phyloP scores from a whole-genome alignment of 2,113 vertebrate genomes.

The Dascyllus trimaculatus region DNA sequence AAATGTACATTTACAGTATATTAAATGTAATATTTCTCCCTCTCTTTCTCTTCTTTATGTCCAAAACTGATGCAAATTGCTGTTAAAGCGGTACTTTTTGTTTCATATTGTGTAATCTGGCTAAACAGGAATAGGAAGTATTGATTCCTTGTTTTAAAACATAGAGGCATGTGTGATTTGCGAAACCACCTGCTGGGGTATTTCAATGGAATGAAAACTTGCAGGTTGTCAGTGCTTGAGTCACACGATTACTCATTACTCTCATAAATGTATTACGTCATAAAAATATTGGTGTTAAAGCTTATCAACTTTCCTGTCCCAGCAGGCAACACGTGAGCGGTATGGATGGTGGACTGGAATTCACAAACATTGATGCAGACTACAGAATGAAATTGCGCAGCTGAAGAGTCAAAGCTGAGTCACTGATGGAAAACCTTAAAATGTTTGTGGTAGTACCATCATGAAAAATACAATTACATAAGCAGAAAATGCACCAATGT shows the following conservation, averaged over 20 bases:
- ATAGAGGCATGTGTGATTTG: not conserved
- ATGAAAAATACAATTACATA: not conserved
- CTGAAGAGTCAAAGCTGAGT: not conserved
- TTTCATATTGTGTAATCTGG: too few species aligned
- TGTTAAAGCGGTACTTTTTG: too few species aligned
- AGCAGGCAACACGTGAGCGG: too few species aligned
- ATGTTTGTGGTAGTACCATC: not conserved
- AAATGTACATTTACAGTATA: too few species aligned
- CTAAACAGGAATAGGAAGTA: not conserved
- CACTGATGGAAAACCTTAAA: not conserved
- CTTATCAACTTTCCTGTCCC: too few species aligned
- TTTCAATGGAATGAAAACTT: slow-evolving; percentile 27
- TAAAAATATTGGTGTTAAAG: not conserved
- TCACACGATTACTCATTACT: slow-evolving; percentile 2
- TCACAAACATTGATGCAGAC: too few species aligned
- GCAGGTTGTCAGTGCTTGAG: slow-evolving; percentile 6
- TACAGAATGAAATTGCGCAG: not conserved
- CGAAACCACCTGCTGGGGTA: not conserved
- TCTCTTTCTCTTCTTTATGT: too few species aligned
- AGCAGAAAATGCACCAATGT: not conserved
- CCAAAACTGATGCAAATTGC: too few species aligned
- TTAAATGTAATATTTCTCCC: too few species aligned
- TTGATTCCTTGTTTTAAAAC: slow-evolving; percentile 1
- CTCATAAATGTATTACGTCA: not conserved
- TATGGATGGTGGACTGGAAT: too few species aligned